phyloP scores from a whole-genome alignment of 2,797 vertebrate species.

The Premnoplex brunnescens region DNA sequence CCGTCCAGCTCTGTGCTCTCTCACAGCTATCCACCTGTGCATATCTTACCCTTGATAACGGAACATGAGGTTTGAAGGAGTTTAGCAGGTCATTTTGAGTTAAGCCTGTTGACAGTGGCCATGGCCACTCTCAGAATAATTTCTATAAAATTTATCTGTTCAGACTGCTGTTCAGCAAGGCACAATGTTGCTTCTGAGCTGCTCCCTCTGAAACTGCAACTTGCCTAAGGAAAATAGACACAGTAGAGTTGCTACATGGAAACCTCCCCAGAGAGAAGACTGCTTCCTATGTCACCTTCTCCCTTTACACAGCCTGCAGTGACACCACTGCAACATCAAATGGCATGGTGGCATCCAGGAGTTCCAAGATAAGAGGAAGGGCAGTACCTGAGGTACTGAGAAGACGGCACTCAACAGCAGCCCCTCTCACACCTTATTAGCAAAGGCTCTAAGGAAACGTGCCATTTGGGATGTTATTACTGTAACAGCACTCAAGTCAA shows the following conservation, averaged over 20 bases:
- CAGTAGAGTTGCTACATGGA: background rate
- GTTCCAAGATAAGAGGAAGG: background rate
- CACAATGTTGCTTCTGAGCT: background rate
- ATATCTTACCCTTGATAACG: background rate
- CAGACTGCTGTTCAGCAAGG: background rate
- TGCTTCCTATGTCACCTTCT: rapidly evolving
- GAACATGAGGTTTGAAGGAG: background rate
- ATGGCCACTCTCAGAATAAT: background rate
- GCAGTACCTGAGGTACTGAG: background rate
- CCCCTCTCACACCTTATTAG: background rate
- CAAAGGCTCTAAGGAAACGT: background rate
- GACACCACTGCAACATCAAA: background rate
- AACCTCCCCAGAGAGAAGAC: background rate
- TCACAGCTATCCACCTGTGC: background rate
- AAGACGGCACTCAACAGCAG: background rate
- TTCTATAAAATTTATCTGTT: background rate
- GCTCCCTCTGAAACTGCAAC: rapidly evolving
- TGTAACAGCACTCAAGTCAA: background rate
- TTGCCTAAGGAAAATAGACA: background rate
- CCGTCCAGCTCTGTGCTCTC: background rate
- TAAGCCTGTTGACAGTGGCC: background rate
- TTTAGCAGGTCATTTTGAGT: background rate
- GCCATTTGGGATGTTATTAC: background rate
- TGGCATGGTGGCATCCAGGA: background rate
- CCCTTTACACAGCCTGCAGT: background rate